These are phyloP conservation scores for Albula goreensis DNA, from an alignment of 2,113 vertebrate genomes.

Conservation along the genomic window DNA sequence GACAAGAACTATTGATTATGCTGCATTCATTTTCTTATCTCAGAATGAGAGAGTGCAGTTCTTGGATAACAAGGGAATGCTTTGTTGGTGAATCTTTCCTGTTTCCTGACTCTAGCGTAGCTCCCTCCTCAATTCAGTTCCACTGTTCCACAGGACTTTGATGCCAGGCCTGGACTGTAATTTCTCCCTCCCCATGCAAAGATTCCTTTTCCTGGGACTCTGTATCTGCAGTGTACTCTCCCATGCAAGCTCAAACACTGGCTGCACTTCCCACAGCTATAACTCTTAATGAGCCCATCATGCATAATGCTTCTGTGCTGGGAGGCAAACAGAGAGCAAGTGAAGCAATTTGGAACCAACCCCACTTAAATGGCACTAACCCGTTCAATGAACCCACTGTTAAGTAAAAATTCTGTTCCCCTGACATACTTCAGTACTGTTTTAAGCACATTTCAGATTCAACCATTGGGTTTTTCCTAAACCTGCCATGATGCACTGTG, in stretches of 20 bases:
- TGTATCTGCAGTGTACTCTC: background rate
- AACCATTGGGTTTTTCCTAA: background rate
- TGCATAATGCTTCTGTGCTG: conserved; percentile 14
- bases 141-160: background rate
- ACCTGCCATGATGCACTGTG: background rate
- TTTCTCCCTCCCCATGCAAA: background rate
- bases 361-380: conserved; percentile 35
- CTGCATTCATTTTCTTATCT: background rate
- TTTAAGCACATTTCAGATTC: too few species aligned
- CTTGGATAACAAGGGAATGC: background rate
- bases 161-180: background rate
- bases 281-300: conserved; percentile 12
- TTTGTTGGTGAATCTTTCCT: background rate
- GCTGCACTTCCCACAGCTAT: background rate
- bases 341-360: conserved; percentile 18
- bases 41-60: background rate
- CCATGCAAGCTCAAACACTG: background rate
- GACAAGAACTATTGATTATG: background rate
- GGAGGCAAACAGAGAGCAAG: conserved; percentile 15
- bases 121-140: background rate
- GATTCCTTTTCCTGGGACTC: background rate
- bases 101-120: background rate
- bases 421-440: background rate
- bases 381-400: background rate
- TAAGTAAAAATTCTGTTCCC: background rate